Evolutionary conservation across 1,140 invertebrate species (phyloP), one percentile per base, ranked within the genome.

Genomic region (Cydia pomonella): DNA sequence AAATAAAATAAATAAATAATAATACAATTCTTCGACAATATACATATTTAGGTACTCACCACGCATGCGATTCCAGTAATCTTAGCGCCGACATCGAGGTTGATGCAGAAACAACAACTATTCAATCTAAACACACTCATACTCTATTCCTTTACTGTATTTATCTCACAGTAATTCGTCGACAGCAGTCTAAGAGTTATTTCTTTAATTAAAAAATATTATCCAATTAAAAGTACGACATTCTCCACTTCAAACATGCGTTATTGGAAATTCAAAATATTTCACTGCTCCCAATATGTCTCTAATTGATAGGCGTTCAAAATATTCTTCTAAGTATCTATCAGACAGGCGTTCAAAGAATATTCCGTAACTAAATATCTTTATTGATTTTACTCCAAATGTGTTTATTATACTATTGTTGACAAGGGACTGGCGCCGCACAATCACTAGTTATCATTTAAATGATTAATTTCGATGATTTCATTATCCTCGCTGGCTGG

Each of bases 81-180:
- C 74, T 90, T 89, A 0, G 82, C 71, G 0, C 85, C 88, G 5
- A 81, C 76, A 50, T 87, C 82, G 53, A 90, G 79, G 75, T 74
- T 82, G 0, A 87, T 63, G 64, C 87, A 90, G 44, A 79, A 87
- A 75, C 86, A 90, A 74, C 84, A 90, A 12, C 73, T 82, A 2
- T 82, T 73, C 29, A 90, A 16, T 73, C 4, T 78, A 76, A 0
- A 88, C 27, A 76, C 87, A 90, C 88, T 87, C 63, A 66, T 66
- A 18, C 27, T 66, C 27, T 27, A 25, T 66, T 66, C 7, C 6
- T 53, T 53, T 53, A 33, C 29, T 7, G 0, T 38, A 33, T 38
- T 38, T 38, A 38, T 38, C 33, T 9, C 0, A 9, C 33, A 9
- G 10, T 38, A 2, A 38, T 38, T 38, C 33, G 0, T 38, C 33